Conservation (phyloP, 2,797 vertebrate species). For the Margarornis squamiger region DNA sequence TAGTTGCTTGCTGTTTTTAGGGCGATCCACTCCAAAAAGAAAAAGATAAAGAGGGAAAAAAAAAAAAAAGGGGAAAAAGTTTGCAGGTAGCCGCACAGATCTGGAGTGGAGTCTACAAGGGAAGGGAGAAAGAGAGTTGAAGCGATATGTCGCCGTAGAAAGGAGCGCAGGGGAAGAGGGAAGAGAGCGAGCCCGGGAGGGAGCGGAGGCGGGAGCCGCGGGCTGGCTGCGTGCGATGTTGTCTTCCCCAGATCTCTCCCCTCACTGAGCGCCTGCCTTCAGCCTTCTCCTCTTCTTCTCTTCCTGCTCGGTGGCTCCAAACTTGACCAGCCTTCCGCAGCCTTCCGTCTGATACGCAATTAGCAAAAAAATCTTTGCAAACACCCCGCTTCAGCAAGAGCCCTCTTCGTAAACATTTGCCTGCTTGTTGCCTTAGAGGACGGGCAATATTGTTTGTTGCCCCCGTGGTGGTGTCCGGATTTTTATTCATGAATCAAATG, state of each 20-base stretch:
- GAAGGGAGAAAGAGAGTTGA: constrained; percentile 19
- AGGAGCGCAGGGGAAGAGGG: not conserved
- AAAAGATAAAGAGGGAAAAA: not conserved
- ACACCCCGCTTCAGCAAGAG: constrained; percentile 70
- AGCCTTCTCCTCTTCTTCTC: constrained; percentile 77
- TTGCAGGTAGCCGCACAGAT: constrained; percentile 60
- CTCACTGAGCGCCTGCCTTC: constrained; percentile 58
- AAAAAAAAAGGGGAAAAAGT: constrained; percentile 62
- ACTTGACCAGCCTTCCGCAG: constrained; percentile 79
- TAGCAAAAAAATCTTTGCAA: constrained; percentile 76
- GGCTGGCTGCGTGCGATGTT: constrained; percentile 27
- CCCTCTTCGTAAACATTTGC: constrained; percentile 80
- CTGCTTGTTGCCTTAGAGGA: constrained; percentile 85
- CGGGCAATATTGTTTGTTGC: constrained; percentile 86
- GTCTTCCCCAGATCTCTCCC: constrained; percentile 51
- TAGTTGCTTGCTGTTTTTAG: constrained; percentile 54
- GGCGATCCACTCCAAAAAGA: constrained; percentile 34
- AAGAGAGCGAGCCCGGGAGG: constrained; percentile 36
- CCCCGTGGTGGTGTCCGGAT: constrained; percentile 82
- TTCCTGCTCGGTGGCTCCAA: constrained; percentile 80
- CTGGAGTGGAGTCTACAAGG: constrained; percentile 53
- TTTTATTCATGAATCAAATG: constrained; percentile 88
- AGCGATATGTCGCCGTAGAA: not conserved
- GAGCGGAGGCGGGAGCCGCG: constrained; percentile 51
- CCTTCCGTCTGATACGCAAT: constrained; percentile 79